Conservation (phyloP, 64 coral and sea anemone species). For the Catalaphyllia jardinei region DNA sequence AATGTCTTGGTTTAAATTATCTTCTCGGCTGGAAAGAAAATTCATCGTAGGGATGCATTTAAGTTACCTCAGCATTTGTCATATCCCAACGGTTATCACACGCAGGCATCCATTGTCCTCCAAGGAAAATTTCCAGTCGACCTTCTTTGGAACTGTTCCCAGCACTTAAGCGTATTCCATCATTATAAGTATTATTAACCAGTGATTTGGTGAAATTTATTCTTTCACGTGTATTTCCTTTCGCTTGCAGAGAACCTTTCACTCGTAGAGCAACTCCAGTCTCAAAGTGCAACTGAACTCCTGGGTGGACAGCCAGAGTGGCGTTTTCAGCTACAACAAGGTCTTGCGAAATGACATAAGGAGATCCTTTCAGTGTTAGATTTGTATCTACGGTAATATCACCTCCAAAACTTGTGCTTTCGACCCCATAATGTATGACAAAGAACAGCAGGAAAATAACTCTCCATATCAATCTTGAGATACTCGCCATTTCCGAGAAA, state of each 20-base stretch:
- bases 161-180: slow-evolving; percentile 33
- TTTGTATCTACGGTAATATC: neutral
- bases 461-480: neutral
- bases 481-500: too few species aligned
- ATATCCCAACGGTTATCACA: slow-evolving; percentile 30
- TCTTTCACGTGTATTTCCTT: slow-evolving; percentile 13
- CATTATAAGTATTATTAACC: neutral
- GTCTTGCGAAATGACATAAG: slow-evolving; percentile 31
- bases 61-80: slow-evolving; percentile 17
- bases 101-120: slow-evolving; percentile 48
- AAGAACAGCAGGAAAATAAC: neutral
- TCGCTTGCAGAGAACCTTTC: slow-evolving; percentile 30
- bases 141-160: slow-evolving; percentile 25
- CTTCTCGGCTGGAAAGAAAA: neutral
- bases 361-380: slow-evolving; percentile 14
- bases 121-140: slow-evolving; percentile 35
- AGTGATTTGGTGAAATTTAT: slow-evolving; percentile 33
- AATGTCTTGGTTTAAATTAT: too few species aligned
- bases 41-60: neutral
- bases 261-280: slow-evolving; percentile 18
- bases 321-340: slow-evolving; percentile 14
- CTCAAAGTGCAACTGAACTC: slow-evolving; percentile 29
- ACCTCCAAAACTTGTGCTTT: neutral
- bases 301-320: slow-evolving; percentile 37
- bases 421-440: neutral